Percentiles rank a stretch among this genome's conserved stretches.
Conservation (phyloP, 2,888 invertebrate genomes). For the Andricus quercusramuli region DNA sequence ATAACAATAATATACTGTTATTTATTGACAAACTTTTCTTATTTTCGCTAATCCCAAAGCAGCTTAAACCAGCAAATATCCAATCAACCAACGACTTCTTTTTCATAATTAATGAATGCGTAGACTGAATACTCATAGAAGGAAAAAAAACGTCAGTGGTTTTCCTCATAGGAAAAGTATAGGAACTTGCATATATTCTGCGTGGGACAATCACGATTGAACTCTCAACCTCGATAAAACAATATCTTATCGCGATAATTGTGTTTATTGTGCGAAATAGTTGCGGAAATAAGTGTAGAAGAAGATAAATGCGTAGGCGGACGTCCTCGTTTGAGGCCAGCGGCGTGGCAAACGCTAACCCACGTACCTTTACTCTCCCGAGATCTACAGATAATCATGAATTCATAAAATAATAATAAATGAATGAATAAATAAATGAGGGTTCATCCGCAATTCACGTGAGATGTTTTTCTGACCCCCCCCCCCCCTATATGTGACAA, state of each 20-base stretch:
- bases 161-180: constrained; percentile 42
- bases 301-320: background rate
- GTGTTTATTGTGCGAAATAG: background rate
- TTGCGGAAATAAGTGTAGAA: background rate
- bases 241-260: background rate
- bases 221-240: constrained; percentile 25
- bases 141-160: background rate
- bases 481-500: no score
- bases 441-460: no score
- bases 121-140: background rate
- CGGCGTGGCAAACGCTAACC: no score
- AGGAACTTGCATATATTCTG: background rate
- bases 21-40: background rate
- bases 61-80: background rate
- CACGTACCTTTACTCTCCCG: no score
- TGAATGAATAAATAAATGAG: no score
- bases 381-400: no score
- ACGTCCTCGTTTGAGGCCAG: constrained; percentile 12
- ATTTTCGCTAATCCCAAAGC: background rate
- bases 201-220: constrained; percentile 41
- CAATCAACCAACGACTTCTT: background rate
- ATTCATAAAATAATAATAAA: no score
- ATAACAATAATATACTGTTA: no score
- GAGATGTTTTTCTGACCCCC: no score
- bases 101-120: background rate